Evolutionary conservation across 2,888 invertebrate species (phyloP).

Genomic region (Crocallis elinguaria): DNA sequence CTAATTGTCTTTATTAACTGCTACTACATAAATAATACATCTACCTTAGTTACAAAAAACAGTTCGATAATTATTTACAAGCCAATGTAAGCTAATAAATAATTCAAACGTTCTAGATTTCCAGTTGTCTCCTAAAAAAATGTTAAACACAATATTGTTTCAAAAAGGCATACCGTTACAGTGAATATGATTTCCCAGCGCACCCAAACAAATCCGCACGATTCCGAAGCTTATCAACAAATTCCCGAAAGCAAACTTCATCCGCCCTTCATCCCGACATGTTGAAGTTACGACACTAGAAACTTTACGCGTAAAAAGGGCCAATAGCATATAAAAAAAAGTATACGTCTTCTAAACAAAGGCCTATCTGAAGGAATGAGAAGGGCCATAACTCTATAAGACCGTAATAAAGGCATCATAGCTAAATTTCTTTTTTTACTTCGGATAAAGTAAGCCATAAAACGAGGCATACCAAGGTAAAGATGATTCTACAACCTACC

Average conservation of each 20-base stretch:
- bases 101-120: too few relatives aligned
- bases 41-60: too few relatives aligned
- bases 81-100: too few relatives aligned
- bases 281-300: constrained; percentile 41
- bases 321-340: constrained; percentile 37
- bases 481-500: not conserved
- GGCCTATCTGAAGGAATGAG: constrained; percentile 55
- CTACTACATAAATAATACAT: too few relatives aligned
- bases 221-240: constrained; percentile 21
- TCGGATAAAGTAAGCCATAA: constrained; percentile 34
- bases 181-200: constrained; percentile 9
- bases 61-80: too few relatives aligned
- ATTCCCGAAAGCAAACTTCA: constrained; percentile 20
- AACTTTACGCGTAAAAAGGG: constrained; percentile 40
- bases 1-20: too few relatives aligned
- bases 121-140: too few relatives aligned
- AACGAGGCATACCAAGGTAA: not conserved
- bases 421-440: constrained; percentile 63
- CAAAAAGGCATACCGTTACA: not conserved
- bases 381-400: constrained; percentile 59
- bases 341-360: constrained; percentile 52
- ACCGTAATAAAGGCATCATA: constrained; percentile 64
- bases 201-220: constrained; percentile 7
- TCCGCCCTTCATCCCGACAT: constrained; percentile 29
- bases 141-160: too few relatives aligned